phyloP scores from a whole-genome alignment of 2,888 invertebrate genomes.

The Marasmarcha lunaedactyla region DNA sequence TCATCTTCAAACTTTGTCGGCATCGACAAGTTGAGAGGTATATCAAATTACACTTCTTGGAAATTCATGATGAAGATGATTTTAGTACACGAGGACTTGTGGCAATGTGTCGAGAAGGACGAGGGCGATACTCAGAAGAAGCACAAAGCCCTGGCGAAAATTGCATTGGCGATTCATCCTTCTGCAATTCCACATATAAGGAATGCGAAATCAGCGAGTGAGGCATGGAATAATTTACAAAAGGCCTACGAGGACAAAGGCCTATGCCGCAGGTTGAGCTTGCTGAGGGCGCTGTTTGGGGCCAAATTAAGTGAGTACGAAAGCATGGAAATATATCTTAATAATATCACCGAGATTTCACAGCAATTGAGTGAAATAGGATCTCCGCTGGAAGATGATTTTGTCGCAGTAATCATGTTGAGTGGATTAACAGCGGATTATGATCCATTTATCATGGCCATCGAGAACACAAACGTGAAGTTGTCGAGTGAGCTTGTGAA shows the following conservation, averaged over 20 bases:
- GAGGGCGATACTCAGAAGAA: too few species aligned
- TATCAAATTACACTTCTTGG: too few species aligned
- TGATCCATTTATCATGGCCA: conserved; percentile 18
- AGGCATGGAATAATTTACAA: conserved; percentile 11
- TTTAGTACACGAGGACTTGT: too few species aligned
- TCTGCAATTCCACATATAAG: conserved; percentile 8
- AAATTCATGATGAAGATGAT: too few species aligned
- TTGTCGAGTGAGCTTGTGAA: conserved; percentile 10
- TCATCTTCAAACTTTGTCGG: too few species aligned
- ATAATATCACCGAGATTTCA: conserved; percentile 7
- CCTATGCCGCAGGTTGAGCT: conserved; percentile 7
- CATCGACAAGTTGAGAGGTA: too few species aligned
- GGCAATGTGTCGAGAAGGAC: too few species aligned
- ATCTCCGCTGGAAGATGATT: conserved; percentile 15
- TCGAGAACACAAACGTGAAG: conserved; percentile 11
- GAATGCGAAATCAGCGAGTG: conserved; percentile 7
- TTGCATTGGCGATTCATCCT: conserved; percentile 9
- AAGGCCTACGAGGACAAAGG: conserved; percentile 13
- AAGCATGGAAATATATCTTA: conserved; percentile 11
- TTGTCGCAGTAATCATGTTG: conserved; percentile 14
- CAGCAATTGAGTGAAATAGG: conserved; percentile 14
- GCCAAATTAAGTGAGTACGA: conserved; percentile 7
- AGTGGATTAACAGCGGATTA: conserved; percentile 14
- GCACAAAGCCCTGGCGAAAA: conserved; percentile 14
- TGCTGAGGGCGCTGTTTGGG: conserved; percentile 8